Base-by-base conservation (phyloP, 30 jellyfish, hydroid and myxozoan species). In the Nemopilema nomurai region DNA sequence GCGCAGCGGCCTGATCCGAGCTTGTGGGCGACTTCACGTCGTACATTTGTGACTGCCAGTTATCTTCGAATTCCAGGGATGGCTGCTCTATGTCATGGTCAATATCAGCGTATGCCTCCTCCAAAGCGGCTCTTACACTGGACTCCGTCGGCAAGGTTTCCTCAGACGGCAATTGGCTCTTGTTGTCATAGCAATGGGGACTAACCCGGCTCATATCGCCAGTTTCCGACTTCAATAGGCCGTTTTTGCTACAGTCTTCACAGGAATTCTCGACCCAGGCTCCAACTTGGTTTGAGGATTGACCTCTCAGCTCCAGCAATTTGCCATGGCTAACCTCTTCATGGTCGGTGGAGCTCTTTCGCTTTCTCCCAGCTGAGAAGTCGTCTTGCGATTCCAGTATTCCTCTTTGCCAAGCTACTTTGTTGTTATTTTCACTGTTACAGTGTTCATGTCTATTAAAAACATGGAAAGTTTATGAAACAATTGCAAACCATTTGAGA, bases 21-120 rank as follows among this genome's bases (percentile, higher is more conserved):
- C 23, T 51, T 23, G 27, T 77, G 25, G 83, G 62, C 1, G 87
- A 62, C 21, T 74, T 84, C 51, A 84, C 78, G 24, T 84, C 92
- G 81, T 84, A 84, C 74, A 84, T 51, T 31, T 64, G 52, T 0
- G 96, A 89, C 27, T 76, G 51, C 91, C 94, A 83, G 53, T 74
- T 33, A 18, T 90, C 92, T 25, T 83, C 90, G 77, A 27, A 79
- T 49, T 77, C 90, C 27, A 87, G 64, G 32, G 89, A 51, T 51
- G 90, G 96, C 77, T 77, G 90, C 0, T 86, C 95, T 0, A 66
- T 16, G 0, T 76, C 71, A n/a, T n/a, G 29, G 30, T 84, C 92
- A 0, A 62, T 17, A 0, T 84, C 92, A 4, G 63, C 31, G 22
- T 25, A 71, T 18, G 86, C 62, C 51, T 83, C 76, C 20, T 71